Evolutionary conservation across 2,113 vertebrate genomes (phyloP).

Genomic region (Sapajus apella): DNA sequence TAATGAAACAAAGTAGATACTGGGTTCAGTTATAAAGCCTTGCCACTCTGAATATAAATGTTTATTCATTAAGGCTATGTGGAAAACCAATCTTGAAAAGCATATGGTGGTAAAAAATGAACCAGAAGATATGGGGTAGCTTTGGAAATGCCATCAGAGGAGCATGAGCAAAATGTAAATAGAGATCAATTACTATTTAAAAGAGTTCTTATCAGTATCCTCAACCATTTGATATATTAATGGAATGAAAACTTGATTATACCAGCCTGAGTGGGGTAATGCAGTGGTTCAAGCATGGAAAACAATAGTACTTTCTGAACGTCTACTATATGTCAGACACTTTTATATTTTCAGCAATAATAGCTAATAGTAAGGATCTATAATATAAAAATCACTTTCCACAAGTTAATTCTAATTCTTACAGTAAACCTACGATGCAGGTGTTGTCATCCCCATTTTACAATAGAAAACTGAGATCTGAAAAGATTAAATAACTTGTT

Average conservation of each 20-base stretch:
- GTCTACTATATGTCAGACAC: neutral
- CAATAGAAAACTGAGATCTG: neutral
- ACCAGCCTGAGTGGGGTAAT: neutral
- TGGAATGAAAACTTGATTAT: neutral
- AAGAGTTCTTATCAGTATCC: neutral
- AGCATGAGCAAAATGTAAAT: neutral
- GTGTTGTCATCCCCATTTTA: neutral
- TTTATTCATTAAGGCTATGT: neutral
- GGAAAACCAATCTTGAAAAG: neutral
- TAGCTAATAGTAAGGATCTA: neutral
- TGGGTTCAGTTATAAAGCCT: neutral
- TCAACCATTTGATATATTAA: neutral
- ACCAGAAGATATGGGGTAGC: neutral
- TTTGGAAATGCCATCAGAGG: neutral
- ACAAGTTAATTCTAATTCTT: neutral
- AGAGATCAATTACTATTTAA: neutral
- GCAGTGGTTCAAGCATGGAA: neutral
- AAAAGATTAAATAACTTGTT: neutral
- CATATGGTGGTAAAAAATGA: neutral
- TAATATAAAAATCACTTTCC: neutral
- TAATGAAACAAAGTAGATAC: constrained; percentile 5
- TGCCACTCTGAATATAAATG: neutral
- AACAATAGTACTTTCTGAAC: neutral
- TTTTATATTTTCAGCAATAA: neutral
- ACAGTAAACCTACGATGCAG: neutral